Evolutionary conservation across 2,888 invertebrate genomes (phyloP), one percentile per base, ranked within the genome.

Genomic region (Galeruca laticollis): DNA sequence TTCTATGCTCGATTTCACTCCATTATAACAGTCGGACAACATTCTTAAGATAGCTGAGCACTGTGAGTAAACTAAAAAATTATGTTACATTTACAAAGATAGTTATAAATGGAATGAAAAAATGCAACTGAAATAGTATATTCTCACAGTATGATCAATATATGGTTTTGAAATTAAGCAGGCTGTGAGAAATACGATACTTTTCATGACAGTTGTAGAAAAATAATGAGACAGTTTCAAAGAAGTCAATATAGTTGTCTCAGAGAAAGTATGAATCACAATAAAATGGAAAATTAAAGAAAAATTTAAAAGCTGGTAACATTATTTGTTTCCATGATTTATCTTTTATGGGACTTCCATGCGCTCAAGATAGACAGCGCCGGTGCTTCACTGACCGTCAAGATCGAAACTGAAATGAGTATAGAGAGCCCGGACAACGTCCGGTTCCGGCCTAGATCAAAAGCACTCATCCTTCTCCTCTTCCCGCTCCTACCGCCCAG

Each of bases 391-490:
- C 56, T 18, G 35, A 31, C 31, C 56, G 33, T 31, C 56, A 33
- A 33, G 33, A 33, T 56, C n/a, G 56, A 56, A 31, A 56, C 33
- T 31, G 56, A 56, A 56, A 56, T 33, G 33, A 33, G 33, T 18
- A 56, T 33, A 33, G 56, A 33, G 33, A 56, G 56, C 31, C 31
- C 56, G 76, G 73, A 76, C 76, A 77, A 80, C 80, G 82, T 82
- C 82, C 82, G 81, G 79, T 80, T 82, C 81, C 82, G 80, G 80
- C 18, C 61, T 72, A 83, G 82, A 83, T 83, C 82, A 83, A 84
- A 83, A 83, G 83, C 81, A 52, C 26, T 21, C 82, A 79, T 78
- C 75, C 79, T 78, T 35, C 35, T 15, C 47, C 47, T 18, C 20
- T 47, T 47, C 18, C 21, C 47, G 21, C 60, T 26, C 31, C n/a